Percentiles rank a stretch among this genome's conserved stretches.
These are phyloP conservation scores for Drosophila kambysellisi DNA, from an alignment of 2,888 invertebrate genomes.

Conservation along the genomic window DNA sequence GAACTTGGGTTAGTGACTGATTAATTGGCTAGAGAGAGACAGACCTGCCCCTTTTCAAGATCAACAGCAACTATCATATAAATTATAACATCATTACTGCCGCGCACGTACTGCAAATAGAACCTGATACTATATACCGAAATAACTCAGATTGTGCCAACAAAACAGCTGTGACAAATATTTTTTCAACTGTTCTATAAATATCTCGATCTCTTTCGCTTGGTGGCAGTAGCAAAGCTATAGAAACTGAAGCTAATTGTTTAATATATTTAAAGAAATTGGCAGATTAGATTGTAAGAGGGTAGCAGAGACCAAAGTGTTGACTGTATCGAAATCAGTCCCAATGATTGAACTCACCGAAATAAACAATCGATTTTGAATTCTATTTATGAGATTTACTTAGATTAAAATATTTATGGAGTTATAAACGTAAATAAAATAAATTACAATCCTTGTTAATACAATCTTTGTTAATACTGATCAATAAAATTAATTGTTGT, in stretches of 20 bases:
- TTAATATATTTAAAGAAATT: conserved; percentile 29
- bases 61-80: conserved; percentile 1
- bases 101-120: neutral
- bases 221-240: neutral
- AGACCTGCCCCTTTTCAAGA: conserved; percentile 42
- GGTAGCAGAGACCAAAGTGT: conserved; percentile 13
- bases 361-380: conserved; percentile 34
- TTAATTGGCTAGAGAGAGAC: conserved; percentile 40
- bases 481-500: conserved; percentile 57
- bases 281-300: conserved; percentile 32
- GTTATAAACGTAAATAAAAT: conserved; percentile 77
- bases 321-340: conserved; percentile 30
- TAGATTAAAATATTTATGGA: conserved; percentile 49
- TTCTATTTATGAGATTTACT: conserved; percentile 63
- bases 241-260: conserved; percentile 5
- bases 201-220: neutral
- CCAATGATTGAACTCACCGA: conserved; percentile 26
- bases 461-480: conserved; percentile 71
- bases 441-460: conserved; percentile 65
- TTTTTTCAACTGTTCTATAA: conserved; percentile 13
- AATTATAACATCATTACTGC: neutral
- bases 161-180: conserved; percentile 54
- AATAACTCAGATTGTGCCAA: neutral
- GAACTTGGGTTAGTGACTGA: conserved; percentile 37
- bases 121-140: conserved; percentile 1